These are phyloP conservation scores for Drosophila melanosoma DNA, from an alignment of 2,888 invertebrate species.

Conservation along the genomic window DNA sequence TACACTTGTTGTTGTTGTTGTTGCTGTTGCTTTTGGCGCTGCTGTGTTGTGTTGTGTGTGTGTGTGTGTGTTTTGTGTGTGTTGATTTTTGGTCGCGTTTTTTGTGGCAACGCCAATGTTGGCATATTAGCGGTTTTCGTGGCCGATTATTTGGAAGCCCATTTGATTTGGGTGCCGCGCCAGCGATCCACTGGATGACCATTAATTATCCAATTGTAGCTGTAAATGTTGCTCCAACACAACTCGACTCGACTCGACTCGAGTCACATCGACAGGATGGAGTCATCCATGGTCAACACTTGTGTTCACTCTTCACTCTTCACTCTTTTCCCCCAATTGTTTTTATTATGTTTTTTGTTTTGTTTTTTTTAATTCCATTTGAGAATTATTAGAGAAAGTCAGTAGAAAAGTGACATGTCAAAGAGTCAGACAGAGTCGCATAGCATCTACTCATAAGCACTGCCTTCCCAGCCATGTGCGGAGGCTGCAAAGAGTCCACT, in stretches of 20 bases:
- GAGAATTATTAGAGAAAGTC: conserved; percentile 54
- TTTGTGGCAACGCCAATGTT: conserved; percentile 45
- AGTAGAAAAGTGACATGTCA: conserved; percentile 54
- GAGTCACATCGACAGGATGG: not conserved
- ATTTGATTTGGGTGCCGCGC: conserved; percentile 62
- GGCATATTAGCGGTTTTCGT: conserved; percentile 82
- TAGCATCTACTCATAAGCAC: not conserved
- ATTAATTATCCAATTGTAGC: conserved; percentile 45
- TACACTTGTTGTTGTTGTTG: conserved; percentile 1
- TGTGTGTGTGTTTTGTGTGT: conserved; percentile 32
- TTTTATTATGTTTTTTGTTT: no score
- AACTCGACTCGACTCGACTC: not conserved
- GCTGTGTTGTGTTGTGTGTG: not conserved
- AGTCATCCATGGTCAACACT: conserved; percentile 17
- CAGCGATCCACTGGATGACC: conserved; percentile 22
- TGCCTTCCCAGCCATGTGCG: conserved; percentile 24
- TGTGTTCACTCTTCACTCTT: conserved; percentile 1
- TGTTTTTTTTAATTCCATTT: conserved; percentile 22
- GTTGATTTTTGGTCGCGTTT: conserved; percentile 67
- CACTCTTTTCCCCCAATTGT: no score
- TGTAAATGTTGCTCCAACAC: not conserved
- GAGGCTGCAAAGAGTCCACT: conserved; percentile 50
- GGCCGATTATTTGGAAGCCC: conserved; percentile 77
- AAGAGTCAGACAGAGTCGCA: conserved; percentile 21
- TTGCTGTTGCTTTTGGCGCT: conserved; percentile 18